These are phyloP conservation scores for Dryomyza anilis DNA, from an alignment of 2,888 invertebrate species.

Conservation along the genomic window DNA sequence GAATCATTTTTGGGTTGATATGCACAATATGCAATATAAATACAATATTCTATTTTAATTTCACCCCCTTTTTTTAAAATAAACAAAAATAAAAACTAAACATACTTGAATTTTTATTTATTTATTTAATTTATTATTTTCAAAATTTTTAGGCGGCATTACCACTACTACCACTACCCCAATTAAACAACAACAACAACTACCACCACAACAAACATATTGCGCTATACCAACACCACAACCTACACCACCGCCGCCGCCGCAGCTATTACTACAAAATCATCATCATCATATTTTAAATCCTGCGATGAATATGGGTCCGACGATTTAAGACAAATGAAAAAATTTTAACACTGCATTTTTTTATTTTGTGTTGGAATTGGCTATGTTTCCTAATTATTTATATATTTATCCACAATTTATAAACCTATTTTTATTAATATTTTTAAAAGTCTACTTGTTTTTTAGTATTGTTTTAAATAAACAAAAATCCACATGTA, in stretches of 20 bases:
- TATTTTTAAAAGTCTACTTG: constrained; percentile 5
- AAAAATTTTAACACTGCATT: neutral
- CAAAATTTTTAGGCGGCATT: constrained; percentile 34
- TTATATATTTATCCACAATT: no score
- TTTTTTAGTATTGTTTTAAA: constrained; percentile 2
- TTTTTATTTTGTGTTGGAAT: constrained; percentile 1
- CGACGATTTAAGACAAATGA: constrained; percentile 10
- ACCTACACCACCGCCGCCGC: constrained; percentile 27
- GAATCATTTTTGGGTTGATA: no score
- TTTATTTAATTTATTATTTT: constrained; percentile 19
- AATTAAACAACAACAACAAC: constrained; percentile 21
- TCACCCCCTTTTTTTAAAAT: neutral
- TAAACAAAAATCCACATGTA: constrained; percentile 10
- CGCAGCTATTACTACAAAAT: no score
- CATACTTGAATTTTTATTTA: neutral
- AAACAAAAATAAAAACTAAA: neutral
- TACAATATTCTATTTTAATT: neutral
- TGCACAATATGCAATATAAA: no score
- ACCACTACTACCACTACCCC: constrained; percentile 31
- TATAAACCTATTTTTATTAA: neutral
- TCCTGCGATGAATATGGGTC: constrained; percentile 26
- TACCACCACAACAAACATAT: no score
- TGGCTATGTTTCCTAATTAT: constrained; percentile 22
- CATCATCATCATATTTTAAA: no score
- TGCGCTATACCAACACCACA: constrained; percentile 24